phyloP scores from a whole-genome alignment of 2,113 vertebrate species.

The Microcebus griseorufus region DNA sequence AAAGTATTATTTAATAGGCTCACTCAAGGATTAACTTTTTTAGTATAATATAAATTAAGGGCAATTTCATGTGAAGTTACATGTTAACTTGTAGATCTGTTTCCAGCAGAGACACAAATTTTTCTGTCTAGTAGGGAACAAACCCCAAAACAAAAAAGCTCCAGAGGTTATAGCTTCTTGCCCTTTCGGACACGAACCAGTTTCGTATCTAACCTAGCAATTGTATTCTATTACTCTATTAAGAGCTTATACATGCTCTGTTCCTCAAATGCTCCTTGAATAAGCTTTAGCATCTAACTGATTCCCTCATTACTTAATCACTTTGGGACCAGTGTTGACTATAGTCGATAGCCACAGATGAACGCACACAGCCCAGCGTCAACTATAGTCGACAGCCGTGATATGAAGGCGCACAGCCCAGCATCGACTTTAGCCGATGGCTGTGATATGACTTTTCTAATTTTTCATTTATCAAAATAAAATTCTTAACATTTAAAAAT shows the following conservation, averaged over 20 bases:
- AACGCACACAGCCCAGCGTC: too few species aligned
- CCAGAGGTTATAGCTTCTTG: not conserved
- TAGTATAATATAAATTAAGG: not conserved
- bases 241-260: not conserved
- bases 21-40: not conserved
- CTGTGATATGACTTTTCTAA: too few species aligned
- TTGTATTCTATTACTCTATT: not conserved
- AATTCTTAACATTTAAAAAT: too few species aligned
- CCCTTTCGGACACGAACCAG: not conserved
- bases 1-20: slow-evolving; percentile 5
- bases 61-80: not conserved
- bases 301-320: not conserved
- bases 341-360: too few species aligned
- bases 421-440: too few species aligned
- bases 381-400: too few species aligned
- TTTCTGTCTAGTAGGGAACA: not conserved
- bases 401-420: too few species aligned
- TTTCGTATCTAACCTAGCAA: not conserved
- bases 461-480: too few species aligned
- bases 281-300: not conserved
- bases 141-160: not conserved
- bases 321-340: too few species aligned
- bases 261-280: not conserved
- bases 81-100: not conserved
- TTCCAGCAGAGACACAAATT: slow-evolving; percentile 25